Evolutionary conservation across 2,113 vertebrate genomes (phyloP).

Genomic region (Megaceryle torquata): DNA sequence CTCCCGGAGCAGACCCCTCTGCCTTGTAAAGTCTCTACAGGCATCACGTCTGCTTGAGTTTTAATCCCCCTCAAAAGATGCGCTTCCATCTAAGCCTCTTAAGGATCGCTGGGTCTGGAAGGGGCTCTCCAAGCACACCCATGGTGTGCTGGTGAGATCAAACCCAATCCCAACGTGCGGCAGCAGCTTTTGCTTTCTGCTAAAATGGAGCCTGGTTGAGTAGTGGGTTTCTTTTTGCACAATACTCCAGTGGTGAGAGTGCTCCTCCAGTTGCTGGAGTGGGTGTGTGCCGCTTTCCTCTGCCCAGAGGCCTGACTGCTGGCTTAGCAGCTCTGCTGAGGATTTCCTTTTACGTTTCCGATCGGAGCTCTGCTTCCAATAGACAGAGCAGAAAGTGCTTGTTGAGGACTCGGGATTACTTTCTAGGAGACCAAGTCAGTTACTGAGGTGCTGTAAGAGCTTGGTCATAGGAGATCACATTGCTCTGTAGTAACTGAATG

Average conservation of each 20-base stretch:
- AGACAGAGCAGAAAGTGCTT: background rate
- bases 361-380: background rate
- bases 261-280: background rate
- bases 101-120: background rate
- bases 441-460: background rate
- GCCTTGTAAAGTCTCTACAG: background rate
- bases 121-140: fast-evolving
- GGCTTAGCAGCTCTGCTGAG: constrained; percentile 34
- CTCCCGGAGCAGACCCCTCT: background rate
- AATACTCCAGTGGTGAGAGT: fast-evolving
- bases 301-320: background rate
- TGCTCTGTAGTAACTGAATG: background rate
- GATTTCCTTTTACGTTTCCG: background rate
- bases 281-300: background rate
- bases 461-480: background rate
- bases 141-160: background rate
- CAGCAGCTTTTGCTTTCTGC: background rate
- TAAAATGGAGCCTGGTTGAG: background rate
- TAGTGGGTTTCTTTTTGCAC: background rate
- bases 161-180: fast-evolving
- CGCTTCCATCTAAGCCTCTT: background rate
- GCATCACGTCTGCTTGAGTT: fast-evolving
- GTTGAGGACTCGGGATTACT: background rate
- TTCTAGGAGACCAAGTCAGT: background rate
- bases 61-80: background rate